phyloP scores from a whole-genome alignment of 1,140 invertebrate species.

The Lasaia peninsularis region DNA sequence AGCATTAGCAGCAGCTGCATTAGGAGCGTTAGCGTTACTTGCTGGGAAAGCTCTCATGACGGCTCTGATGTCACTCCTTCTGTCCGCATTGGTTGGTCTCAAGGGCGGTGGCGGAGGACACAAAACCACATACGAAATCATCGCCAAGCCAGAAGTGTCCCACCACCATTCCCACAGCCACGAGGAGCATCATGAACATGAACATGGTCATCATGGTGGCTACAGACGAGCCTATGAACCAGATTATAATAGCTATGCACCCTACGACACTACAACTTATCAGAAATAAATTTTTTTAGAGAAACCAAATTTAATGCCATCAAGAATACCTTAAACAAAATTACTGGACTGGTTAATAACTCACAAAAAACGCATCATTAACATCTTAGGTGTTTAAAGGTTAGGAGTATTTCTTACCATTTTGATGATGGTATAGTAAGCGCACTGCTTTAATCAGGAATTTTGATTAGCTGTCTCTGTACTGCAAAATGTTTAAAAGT shows the following conservation, averaged over 20 bases:
- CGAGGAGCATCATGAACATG: conserved; percentile 78
- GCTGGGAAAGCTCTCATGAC: conserved; percentile 91
- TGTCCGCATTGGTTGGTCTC: conserved; percentile 85
- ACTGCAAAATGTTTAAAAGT: too few relatives aligned
- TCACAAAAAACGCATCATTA: too few relatives aligned
- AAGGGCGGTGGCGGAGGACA: conserved; percentile 82
- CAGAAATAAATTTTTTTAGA: conserved; percentile 10
- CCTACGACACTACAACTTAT: conserved; percentile 51
- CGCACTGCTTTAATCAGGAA: too few relatives aligned
- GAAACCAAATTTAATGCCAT: background rate
- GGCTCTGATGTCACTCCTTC: conserved; percentile 85
- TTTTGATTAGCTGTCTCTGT: too few relatives aligned
- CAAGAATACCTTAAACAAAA: background rate
- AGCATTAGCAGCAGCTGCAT: conserved; percentile 83
- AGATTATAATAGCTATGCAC: conserved; percentile 56
- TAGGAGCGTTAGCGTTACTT: conserved; percentile 85
- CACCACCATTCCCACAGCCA: conserved; percentile 83
- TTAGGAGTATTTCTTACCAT: too few relatives aligned
- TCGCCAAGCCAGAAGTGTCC: conserved; percentile 86
- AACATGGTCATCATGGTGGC: conserved; percentile 63
- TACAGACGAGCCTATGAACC: conserved; percentile 74
- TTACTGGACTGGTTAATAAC: background rate
- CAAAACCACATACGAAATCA: conserved; percentile 88
- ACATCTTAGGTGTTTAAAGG: too few relatives aligned
- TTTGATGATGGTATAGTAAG: too few relatives aligned